Evolutionary conservation across 2,888 invertebrate genomes (phyloP), one percentile per base, ranked within the genome.

Genomic region (Spodoptera exigua): DNA sequence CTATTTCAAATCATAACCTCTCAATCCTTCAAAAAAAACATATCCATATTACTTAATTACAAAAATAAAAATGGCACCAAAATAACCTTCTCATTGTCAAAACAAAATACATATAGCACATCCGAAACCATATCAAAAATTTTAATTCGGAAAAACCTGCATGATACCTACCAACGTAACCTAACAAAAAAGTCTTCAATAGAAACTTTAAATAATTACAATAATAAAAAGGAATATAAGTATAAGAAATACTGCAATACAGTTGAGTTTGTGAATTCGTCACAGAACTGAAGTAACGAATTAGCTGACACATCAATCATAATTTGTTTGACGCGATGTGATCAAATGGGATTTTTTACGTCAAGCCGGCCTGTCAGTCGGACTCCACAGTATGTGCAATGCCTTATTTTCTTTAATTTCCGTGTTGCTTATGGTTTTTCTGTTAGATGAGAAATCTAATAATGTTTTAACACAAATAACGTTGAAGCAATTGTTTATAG

Each of bases 321-420:
- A 85, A 86, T 88, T 85, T 72, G 78, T 81, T 78, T 80, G 84
- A 80, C 84, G 83, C 79, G 78, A 75, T 85, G 86, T 89, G 86
- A 88, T 77, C 78, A 78, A 78, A 78, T 75, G 85, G 78, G 84
- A 82, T 88, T 89, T 86, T 84, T 81, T 79, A 74, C 69, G 67
- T 62, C 70, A 71, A 70, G 60, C 70, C 79, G 51, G 54, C 61
- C 55, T 71, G 70, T 62, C 78, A 77, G 62, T 72, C 39, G 57
- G 75, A 78, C 78, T 84, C 79, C 74, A 72, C 75, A 61, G 72
- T 78, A 76, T 83, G 76, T 77, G 66, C 70, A 61, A 58, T 36
- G 61, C 65, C 45, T 66, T 70, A 65, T 75, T 72, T 74, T 70
- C 56, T 64, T 77, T 72, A 68, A 77, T 77, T 78, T 77, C 75